Base-by-base conservation (phyloP, 2,113 vertebrate genomes). In the Gallinago jamesoni region DNA sequence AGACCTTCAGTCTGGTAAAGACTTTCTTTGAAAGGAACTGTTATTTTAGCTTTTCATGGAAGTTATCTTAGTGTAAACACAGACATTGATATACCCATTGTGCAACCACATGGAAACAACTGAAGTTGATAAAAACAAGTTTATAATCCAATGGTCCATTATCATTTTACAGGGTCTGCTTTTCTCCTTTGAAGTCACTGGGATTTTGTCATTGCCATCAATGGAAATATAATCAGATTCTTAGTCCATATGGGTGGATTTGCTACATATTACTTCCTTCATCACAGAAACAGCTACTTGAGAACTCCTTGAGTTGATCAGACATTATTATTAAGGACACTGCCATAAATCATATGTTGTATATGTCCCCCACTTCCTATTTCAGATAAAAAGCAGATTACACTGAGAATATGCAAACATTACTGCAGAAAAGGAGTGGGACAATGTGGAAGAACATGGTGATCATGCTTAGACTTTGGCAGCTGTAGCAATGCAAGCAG, bases 101-200 rank as follows among this genome's bases (percentile, higher is more conserved):
- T 94, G 89, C 85, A 87, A 96, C 68, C 62, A 92, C 93, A 95
- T 90, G 76, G 91, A 81, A 94, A 87, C 39, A 77, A 85, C 60
- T 79, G 53, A 96, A 94, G 89, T 24, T 96, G 85, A 94, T 95
- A 94, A 96, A 94, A 96, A 97, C 60, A 94, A 94, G 80, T 93
- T 96, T 94, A 95, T 95, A 94, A 92, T 95, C 76, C 84, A 79
- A 95, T 45, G 59, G 48, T 87, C 82, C 80, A 63, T 93, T 96
- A 91, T 91, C 76, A 39, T 73, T 56, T 81, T 39, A 79, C 59
- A 87, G 56, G 53, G 45, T 25, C 69, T 72, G 87, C 25, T 94
- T 92, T 95, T 84, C 83, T 93, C 72, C 91, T 96, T 94, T 97
- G 96, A 97, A 96, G 94, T 97, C 77, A 91, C 56, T 73, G 43